Percentiles rank a stretch among this genome's conserved stretches.
Conservation (phyloP, 2,113 vertebrate species). For the Paraplagusia blochii region DNA sequence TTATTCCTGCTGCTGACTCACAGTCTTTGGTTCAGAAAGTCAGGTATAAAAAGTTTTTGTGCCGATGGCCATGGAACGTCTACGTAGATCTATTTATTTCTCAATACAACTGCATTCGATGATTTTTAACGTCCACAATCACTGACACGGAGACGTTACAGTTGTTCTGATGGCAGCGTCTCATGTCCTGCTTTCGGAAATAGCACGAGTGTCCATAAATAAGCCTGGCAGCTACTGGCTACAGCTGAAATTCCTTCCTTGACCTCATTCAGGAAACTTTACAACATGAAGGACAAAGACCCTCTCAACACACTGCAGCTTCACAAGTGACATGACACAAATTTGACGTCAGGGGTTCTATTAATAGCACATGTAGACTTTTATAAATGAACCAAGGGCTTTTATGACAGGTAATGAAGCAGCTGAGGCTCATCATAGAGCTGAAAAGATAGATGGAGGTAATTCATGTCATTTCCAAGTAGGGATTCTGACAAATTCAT, state of each 20-base stretch:
- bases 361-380: too few species aligned
- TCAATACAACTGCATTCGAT: not conserved
- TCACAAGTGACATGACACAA: not conserved
- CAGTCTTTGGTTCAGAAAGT: conserved; percentile 21
- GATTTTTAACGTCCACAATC: not conserved
- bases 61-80: too few species aligned
- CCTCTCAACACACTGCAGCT: not conserved
- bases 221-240: conserved; percentile 56
- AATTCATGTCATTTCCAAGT: too few species aligned
- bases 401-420: too few species aligned
- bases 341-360: too few species aligned
- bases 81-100: too few species aligned
- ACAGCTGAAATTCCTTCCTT: conserved; percentile 63
- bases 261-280: conserved; percentile 45
- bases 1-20: conserved; percentile 42
- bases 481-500: too few species aligned
- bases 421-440: too few species aligned
- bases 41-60: conserved; percentile 36
- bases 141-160: conserved; percentile 48
- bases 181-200: conserved; percentile 56
- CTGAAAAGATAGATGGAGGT: too few species aligned
- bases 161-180: conserved; percentile 25
- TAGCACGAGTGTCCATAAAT: conserved; percentile 63
- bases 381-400: too few species aligned
- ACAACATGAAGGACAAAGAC: conserved; percentile 39